phyloP scores from a whole-genome alignment of 1,140 invertebrate species.

The Andricus grossulariae region DNA sequence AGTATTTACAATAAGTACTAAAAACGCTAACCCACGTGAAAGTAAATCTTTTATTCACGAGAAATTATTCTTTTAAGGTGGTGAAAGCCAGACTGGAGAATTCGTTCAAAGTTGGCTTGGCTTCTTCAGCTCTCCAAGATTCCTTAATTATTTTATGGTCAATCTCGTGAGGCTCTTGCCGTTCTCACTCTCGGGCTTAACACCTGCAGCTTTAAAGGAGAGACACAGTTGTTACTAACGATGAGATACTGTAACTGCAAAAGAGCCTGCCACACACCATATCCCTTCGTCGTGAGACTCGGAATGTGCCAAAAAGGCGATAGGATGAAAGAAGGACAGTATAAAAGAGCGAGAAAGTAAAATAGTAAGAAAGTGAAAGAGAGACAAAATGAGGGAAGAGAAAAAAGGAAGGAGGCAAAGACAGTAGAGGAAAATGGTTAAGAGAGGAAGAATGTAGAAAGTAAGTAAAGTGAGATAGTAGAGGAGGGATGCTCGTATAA shows the following conservation, averaged over 20 bases:
- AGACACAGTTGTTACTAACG: slow-evolving; percentile 47
- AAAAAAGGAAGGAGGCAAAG: not conserved
- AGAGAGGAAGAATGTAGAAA: slow-evolving; percentile 26
- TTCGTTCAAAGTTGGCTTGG: slow-evolving; percentile 12
- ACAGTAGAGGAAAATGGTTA: slow-evolving; percentile 1
- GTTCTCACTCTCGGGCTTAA: not conserved
- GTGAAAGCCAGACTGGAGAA: not conserved
- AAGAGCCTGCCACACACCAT: slow-evolving; percentile 9
- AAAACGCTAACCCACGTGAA: not conserved
- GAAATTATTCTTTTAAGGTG: not conserved
- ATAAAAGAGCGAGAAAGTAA: not conserved
- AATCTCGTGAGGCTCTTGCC: slow-evolving; percentile 51
- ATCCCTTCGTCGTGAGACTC: not conserved
- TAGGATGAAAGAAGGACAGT: not conserved
- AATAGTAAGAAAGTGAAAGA: slow-evolving; percentile 2
- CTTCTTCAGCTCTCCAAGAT: slow-evolving; percentile 35
- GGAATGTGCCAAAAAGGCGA: slow-evolving; percentile 16
- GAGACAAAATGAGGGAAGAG: not conserved
- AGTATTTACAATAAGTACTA: too few species aligned
- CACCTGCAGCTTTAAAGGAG: slow-evolving; percentile 26
- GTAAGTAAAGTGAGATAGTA: slow-evolving; percentile 19
- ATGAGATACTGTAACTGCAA: slow-evolving; percentile 55
- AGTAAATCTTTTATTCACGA: not conserved
- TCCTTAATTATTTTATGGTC: slow-evolving; percentile 65
- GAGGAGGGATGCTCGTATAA: slow-evolving; percentile 37